Conservation (phyloP, 92 coral and sea anemone species). For the Phymanthus crucifer region DNA sequence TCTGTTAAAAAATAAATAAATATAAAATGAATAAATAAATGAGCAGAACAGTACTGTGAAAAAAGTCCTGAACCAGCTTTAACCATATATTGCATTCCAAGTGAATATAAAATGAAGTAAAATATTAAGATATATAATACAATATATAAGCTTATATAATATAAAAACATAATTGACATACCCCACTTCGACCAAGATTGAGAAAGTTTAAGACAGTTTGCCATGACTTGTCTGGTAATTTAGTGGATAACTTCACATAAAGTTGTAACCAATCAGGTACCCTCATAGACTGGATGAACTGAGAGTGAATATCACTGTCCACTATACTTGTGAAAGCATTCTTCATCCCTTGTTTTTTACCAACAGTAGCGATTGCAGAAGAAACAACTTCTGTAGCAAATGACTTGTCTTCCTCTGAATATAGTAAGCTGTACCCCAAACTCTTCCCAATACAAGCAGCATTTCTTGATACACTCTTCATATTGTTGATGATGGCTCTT, state of each 20-base stretch:
- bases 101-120: background rate
- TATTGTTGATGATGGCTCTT: constrained; percentile 1
- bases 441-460: constrained; percentile 9
- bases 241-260: constrained; percentile 25
- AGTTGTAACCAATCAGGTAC: constrained; percentile 45
- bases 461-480: background rate
- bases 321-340: constrained; percentile 17
- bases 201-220: constrained; percentile 32
- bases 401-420: constrained; percentile 10
- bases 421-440: constrained; percentile 19
- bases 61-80: background rate
- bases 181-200: constrained; percentile 43
- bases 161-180: constrained; percentile 14
- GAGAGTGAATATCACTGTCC: background rate
- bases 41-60: background rate
- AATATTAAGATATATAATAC: background rate
- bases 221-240: constrained; percentile 36
- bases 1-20: constrained; percentile 1
- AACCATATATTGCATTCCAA: background rate
- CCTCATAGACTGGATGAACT: background rate
- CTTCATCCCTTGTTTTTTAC: constrained; percentile 10
- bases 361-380: constrained; percentile 19
- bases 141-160: background rate
- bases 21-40: background rate
- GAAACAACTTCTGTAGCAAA: constrained; percentile 4